phyloP scores from a whole-genome alignment of 2,113 vertebrate genomes.

The Dolichotis patagonum region DNA sequence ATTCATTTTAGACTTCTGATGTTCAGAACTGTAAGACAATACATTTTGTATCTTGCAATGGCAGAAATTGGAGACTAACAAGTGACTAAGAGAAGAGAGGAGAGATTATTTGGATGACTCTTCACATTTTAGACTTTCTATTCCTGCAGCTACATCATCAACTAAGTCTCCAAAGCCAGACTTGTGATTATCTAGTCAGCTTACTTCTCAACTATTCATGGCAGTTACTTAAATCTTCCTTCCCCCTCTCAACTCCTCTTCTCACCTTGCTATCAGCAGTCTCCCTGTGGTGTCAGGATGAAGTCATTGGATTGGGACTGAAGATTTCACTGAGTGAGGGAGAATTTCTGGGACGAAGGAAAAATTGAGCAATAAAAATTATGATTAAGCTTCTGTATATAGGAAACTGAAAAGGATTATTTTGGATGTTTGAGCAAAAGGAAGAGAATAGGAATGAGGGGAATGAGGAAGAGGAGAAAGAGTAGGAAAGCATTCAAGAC shows the following conservation, averaged over 20 bases:
- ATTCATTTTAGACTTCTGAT: not conserved
- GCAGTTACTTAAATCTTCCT: not conserved
- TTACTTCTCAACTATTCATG: not conserved
- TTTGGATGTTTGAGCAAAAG: conserved; percentile 7
- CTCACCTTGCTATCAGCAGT: not conserved
- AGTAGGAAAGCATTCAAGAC: not conserved
- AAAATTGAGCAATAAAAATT: not conserved
- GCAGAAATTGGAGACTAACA: not conserved
- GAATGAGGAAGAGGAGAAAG: not conserved
- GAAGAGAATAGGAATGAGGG: not conserved
- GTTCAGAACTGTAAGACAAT: not conserved
- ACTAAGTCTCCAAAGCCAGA: not conserved
- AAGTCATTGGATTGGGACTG: not conserved
- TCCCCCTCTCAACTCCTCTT: not conserved
- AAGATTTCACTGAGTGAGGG: not conserved
- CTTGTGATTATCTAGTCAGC: not conserved
- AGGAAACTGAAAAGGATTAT: not conserved
- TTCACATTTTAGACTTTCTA: not conserved
- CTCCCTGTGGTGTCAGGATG: not conserved
- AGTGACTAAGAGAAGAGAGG: not conserved
- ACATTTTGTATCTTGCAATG: not conserved
- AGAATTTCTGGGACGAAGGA: not conserved
- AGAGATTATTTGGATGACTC: not conserved
- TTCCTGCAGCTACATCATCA: not conserved
- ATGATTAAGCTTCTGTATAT: not conserved